A percentile compares a stretch with the other conserved stretches of the same genome.
Evolutionary conservation across 2,113 vertebrate species (phyloP).

Genomic region (Dasypus novemcinctus): DNA sequence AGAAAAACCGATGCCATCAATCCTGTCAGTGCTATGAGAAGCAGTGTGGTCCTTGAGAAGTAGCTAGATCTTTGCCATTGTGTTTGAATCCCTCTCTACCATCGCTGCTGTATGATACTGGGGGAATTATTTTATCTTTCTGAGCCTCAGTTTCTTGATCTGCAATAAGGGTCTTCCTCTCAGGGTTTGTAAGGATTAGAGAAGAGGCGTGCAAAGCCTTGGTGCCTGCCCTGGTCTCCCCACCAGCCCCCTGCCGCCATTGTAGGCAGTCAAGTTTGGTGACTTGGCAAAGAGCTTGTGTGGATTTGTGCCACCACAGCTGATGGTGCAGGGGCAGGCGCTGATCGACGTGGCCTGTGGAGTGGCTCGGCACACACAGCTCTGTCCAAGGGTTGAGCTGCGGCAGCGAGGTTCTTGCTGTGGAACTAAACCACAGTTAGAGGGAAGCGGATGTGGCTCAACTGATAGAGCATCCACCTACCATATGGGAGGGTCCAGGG

Average conservation of each 20-base stretch:
- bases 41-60: background rate
- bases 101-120: background rate
- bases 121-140: background rate
- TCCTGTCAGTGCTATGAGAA: background rate
- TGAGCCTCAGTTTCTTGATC: background rate
- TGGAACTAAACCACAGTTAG: background rate
- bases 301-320: background rate
- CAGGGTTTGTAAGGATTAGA: background rate
- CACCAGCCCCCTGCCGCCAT: rapidly evolving
- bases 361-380: background rate
- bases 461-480: too few species aligned
- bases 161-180: background rate
- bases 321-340: too few species aligned
- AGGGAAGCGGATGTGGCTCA: too few species aligned
- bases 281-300: too few species aligned
- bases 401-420: background rate
- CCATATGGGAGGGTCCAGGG: too few species aligned
- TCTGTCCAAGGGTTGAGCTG: too few species aligned
- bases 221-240: rapidly evolving
- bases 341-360: background rate
- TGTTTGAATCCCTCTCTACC: background rate
- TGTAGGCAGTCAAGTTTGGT: background rate
- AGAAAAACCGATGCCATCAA: background rate
- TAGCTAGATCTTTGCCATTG: background rate
- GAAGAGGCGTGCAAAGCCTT: background rate